Evolutionary conservation across 2,113 vertebrate genomes (phyloP).

Genomic region (Nesospiza acunhae): DNA sequence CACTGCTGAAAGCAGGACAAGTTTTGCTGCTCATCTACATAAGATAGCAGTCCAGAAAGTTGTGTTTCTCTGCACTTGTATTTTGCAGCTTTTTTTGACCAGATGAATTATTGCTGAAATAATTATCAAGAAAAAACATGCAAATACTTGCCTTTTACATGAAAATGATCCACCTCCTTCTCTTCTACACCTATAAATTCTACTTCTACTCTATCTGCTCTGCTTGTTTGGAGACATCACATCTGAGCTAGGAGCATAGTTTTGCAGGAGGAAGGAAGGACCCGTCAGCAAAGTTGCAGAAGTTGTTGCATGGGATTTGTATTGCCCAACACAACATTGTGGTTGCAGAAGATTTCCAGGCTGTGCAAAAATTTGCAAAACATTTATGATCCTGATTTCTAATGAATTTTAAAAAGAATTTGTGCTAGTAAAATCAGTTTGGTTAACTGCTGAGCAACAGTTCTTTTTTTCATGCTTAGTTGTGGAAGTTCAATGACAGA

Average conservation of each 20-base stretch:
- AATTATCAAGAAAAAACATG: neutral
- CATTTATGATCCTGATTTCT: neutral
- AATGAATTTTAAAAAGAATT: slow-evolving; percentile 14
- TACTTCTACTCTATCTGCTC: neutral
- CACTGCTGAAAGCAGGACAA: neutral
- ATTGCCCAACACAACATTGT: neutral
- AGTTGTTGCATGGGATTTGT: neutral
- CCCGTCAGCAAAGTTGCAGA: neutral
- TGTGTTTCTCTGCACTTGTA: neutral
- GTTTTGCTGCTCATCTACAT: neutral
- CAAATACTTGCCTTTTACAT: neutral
- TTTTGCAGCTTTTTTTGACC: neutral
- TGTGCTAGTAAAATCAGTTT: neutral
- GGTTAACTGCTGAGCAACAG: neutral
- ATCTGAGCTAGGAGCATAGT: neutral
- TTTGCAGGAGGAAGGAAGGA: neutral
- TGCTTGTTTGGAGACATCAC: neutral
- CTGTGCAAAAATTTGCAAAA: neutral
- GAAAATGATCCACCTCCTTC: neutral
- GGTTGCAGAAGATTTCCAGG: neutral
- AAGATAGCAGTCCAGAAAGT: neutral
- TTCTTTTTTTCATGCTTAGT: neutral
- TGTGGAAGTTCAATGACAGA: neutral
- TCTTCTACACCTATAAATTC: neutral
- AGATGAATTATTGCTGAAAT: neutral